Evolutionary conservation across 2,888 invertebrate genomes (phyloP).

Genomic region (Nephrotoma appendiculata): DNA sequence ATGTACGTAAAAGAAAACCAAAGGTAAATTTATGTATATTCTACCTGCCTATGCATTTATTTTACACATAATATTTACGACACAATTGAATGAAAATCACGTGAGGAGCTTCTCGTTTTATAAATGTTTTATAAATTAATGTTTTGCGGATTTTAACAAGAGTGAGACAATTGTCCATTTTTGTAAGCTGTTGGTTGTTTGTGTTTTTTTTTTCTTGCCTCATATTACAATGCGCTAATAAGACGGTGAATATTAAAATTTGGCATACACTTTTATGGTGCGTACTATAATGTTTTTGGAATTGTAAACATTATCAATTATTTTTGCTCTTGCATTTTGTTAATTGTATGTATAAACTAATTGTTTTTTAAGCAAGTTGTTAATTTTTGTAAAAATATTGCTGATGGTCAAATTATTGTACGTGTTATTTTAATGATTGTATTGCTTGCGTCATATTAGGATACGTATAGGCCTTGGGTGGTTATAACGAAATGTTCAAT

Average conservation of each 20-base stretch:
- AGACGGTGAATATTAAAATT: neutral
- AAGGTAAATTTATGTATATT: neutral
- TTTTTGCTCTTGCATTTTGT: neutral
- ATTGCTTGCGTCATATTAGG: neutral
- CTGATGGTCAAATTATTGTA: neutral
- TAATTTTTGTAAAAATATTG: neutral
- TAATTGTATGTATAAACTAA: neutral
- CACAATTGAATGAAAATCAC: conserved; percentile 1
- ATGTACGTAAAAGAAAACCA: neutral
- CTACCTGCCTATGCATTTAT: neutral
- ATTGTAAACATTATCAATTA: neutral
- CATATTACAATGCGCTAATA: neutral
- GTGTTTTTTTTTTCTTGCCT: neutral
- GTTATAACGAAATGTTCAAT: no score
- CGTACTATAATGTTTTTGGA: neutral
- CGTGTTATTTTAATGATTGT: neutral
- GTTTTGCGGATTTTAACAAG: neutral
- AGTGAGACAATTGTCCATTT: neutral
- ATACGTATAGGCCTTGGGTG: no score
- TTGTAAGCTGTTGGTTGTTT: neutral
- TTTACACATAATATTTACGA: neutral
- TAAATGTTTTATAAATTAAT: neutral
- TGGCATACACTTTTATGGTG: neutral
- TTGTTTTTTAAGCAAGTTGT: neutral
- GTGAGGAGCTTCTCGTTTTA: neutral